Conservation (phyloP, 1,140 invertebrate genomes). For the Caerostris darwini region DNA sequence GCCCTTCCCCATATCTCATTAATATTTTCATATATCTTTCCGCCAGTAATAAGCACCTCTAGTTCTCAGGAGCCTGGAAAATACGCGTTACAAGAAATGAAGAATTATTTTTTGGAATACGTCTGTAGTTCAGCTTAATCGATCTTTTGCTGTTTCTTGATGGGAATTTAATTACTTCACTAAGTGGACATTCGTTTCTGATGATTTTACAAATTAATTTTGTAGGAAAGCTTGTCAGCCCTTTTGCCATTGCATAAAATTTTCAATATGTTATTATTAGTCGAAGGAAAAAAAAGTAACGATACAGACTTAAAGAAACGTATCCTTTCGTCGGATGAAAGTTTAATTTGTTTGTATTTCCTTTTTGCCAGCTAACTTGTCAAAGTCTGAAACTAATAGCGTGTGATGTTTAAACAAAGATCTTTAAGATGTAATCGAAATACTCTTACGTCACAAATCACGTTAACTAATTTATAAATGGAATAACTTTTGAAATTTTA, state of each 20-base stretch:
- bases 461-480: no score
- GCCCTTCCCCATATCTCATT: neutral
- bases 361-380: neutral
- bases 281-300: no score
- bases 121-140: conserved; percentile 43
- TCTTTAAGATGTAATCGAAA: no score
- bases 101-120: conserved; percentile 52
- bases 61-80: neutral
- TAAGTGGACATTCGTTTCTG: conserved; percentile 45
- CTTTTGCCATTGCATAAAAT: conserved; percentile 39
- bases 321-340: neutral
- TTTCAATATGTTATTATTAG: neutral
- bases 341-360: neutral
- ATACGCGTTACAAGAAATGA: conserved; percentile 42
- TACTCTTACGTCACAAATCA: no score
- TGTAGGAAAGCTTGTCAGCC: conserved; percentile 48
- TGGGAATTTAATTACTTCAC: conserved; percentile 64
- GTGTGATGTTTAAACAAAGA: neutral
- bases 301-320: neutral
- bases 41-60: conserved; percentile 19
- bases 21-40: conserved; percentile 35
- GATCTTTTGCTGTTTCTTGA: conserved; percentile 39
- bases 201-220: conserved; percentile 29
- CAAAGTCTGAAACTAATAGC: neutral
- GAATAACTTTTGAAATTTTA: no score